Evolutionary conservation across 2,113 vertebrate species (phyloP).

Genomic region (Murina feae): DNA sequence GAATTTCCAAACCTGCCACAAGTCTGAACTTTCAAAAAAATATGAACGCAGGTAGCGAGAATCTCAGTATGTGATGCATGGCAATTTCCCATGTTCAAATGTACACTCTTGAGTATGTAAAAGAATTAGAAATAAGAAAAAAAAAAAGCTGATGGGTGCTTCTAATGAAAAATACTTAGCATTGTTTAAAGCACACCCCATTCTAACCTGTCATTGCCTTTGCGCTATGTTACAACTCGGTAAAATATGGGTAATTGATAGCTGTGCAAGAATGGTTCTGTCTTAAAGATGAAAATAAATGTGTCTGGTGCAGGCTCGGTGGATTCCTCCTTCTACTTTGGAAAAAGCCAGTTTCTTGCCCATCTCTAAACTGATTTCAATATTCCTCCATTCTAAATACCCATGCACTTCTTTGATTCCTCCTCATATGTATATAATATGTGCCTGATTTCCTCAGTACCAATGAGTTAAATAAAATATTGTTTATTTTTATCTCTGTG

Average conservation of each 20-base stretch:
- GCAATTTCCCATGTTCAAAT: background rate
- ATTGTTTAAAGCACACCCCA: background rate
- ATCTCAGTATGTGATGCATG: background rate
- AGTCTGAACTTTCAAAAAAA: background rate
- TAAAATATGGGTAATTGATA: constrained; percentile 29
- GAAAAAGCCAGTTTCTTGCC: background rate
- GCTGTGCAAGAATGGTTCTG: background rate
- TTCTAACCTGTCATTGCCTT: background rate
- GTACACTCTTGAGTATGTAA: background rate
- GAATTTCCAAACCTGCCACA: background rate
- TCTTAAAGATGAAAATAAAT: constrained; percentile 1
- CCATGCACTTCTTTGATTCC: background rate
- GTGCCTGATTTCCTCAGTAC: background rate
- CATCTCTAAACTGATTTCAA: background rate
- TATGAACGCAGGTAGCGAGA: background rate
- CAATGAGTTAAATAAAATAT: background rate
- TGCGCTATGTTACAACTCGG: constrained; percentile 22
- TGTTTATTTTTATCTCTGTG: background rate
- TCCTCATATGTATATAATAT: background rate
- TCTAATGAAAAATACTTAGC: background rate
- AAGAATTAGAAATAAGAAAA: background rate
- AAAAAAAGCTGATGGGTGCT: background rate
- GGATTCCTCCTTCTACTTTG: background rate
- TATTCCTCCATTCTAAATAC: background rate
- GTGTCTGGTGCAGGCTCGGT: background rate